These are phyloP conservation scores for Zalophus californianus DNA, from an alignment of 2,797 vertebrate species.

Conservation along the genomic window DNA sequence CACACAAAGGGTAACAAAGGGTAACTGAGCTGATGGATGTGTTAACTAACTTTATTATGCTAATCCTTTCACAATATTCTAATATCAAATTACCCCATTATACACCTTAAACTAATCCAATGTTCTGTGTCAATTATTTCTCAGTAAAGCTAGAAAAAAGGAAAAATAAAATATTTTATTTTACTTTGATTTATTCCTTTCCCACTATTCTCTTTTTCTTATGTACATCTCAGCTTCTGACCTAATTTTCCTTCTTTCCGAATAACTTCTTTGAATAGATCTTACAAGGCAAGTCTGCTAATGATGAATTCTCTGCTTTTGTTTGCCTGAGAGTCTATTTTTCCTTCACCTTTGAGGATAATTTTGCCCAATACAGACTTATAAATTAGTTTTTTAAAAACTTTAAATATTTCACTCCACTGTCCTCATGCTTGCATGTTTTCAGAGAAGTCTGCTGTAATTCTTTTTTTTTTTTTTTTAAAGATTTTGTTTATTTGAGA, in stretches of 20 bases:
- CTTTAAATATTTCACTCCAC: not conserved
- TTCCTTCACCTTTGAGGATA: not conserved
- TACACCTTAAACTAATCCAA: not conserved
- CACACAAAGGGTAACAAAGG: not conserved
- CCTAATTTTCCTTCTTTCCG: not conserved
- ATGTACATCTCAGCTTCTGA: not conserved
- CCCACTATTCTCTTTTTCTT: not conserved
- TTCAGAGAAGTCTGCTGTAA: not conserved
- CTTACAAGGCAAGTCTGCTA: not conserved
- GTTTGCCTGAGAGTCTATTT: not conserved
- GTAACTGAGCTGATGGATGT: not conserved
- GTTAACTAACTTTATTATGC: not conserved
- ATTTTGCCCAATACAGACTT: not conserved
- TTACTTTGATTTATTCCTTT: not conserved
- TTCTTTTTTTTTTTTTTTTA: not conserved
- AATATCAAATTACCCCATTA: not conserved
- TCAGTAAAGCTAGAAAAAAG: not conserved
- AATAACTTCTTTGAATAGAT: not conserved
- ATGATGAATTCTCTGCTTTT: not conserved
- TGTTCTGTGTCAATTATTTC: not conserved
- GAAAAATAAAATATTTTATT: not conserved
- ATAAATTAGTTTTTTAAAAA: not conserved
- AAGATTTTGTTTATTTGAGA: no score
- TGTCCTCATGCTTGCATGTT: not conserved
- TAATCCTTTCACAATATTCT: not conserved